Evolutionary conservation across 2,888 invertebrate genomes (phyloP).

Genomic region (Tenthredo notha): DNA sequence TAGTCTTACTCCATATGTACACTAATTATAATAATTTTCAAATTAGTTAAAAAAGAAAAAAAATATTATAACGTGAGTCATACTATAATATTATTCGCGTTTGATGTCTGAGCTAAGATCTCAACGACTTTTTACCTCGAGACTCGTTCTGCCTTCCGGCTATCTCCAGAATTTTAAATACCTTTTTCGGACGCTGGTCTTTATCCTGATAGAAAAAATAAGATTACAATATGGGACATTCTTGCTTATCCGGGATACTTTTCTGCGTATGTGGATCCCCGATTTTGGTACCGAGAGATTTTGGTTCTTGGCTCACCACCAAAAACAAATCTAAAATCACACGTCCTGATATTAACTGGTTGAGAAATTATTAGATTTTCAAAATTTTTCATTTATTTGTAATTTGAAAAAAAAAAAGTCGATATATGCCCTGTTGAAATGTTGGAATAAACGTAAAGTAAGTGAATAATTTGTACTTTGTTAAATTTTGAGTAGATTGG

Average conservation of each 20-base stretch:
- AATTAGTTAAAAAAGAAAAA: neutral
- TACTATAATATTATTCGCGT: neutral
- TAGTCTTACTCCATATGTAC: neutral
- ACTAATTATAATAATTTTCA: neutral
- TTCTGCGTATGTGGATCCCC: too few relatives aligned
- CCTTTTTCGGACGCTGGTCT: neutral
- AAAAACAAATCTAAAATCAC: too few relatives aligned
- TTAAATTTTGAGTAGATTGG: neutral
- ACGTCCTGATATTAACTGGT: too few relatives aligned
- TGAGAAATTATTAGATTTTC: neutral
- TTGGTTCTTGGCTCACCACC: too few relatives aligned
- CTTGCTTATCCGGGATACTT: too few relatives aligned
- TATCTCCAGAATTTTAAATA: neutral
- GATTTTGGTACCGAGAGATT: too few relatives aligned
- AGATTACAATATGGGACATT: neutral
- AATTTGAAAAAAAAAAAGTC: too few relatives aligned
- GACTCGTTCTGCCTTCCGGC: neutral
- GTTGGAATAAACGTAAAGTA: neutral
- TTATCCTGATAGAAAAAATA: neutral
- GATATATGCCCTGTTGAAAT: too few relatives aligned
- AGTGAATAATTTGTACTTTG: neutral
- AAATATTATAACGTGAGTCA: neutral
- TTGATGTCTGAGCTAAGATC: neutral
- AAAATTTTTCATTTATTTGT: too few relatives aligned
- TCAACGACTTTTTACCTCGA: neutral